phyloP scores from a whole-genome alignment of 1,140 invertebrate genomes.

The Ylistrum balloti region DNA sequence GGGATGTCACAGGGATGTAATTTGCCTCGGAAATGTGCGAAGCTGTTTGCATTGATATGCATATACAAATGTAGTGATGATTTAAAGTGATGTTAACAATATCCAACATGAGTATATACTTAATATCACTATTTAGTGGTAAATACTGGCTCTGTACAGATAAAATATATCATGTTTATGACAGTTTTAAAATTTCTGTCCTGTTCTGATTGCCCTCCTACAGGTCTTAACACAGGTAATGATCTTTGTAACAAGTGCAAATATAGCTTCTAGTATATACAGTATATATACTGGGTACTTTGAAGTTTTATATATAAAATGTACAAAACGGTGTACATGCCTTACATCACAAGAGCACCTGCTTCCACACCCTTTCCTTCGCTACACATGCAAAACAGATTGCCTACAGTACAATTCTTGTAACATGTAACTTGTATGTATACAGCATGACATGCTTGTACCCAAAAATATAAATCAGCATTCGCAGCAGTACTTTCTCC shows the following conservation, averaged over 20 bases:
- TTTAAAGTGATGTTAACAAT: constrained; percentile 12
- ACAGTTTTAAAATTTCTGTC: neutral
- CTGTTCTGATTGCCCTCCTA: neutral
- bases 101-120: neutral
- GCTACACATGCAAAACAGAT: too few relatives aligned
- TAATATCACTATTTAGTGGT: neutral
- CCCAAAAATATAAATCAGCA: too few relatives aligned
- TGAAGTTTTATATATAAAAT: neutral
- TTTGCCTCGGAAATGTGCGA: neutral
- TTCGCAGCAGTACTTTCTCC: too few relatives aligned
- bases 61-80: constrained; percentile 18
- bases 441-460: too few relatives aligned
- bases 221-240: too few relatives aligned
- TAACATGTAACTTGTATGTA: too few relatives aligned
- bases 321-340: neutral
- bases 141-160: neutral
- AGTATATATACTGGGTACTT: neutral
- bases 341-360: neutral
- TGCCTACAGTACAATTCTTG: too few relatives aligned
- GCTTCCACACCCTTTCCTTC: neutral
- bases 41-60: constrained; percentile 21
- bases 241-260: neutral
- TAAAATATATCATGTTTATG: constrained; percentile 1
- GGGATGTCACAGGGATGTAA: neutral
- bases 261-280: neutral